Evolutionary conservation across 2,113 vertebrate genomes (phyloP).

Genomic region (Boleophthalmus pectinirostris): DNA sequence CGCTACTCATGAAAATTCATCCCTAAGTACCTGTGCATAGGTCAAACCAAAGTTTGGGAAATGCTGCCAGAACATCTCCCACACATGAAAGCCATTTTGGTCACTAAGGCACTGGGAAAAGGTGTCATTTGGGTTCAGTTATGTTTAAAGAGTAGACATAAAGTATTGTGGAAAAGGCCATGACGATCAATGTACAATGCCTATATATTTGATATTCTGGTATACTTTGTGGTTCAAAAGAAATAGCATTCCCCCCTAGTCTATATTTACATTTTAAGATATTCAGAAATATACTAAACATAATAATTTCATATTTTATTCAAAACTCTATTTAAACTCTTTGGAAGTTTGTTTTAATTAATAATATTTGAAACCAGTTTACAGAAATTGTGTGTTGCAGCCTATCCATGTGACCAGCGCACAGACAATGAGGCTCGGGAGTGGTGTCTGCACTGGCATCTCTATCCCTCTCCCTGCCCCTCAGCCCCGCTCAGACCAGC

Average conservation of each 20-base stretch:
- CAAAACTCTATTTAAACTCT: too few relatives aligned
- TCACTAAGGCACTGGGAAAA: conserved; percentile 32
- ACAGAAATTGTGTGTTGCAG: conserved; percentile 2
- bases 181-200: not conserved
- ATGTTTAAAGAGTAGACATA: not conserved
- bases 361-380: not conserved
- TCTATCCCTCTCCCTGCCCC: conserved; percentile 30
- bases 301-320: too few relatives aligned
- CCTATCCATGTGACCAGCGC: not conserved
- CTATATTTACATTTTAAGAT: too few relatives aligned
- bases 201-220: not conserved
- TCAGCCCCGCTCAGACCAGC: conserved; percentile 60
- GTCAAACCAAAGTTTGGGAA: conserved; percentile 67
- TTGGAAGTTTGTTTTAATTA: too few relatives aligned
- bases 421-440: conserved; percentile 61
- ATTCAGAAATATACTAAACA: too few relatives aligned
- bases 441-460: conserved; percentile 46
- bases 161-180: not conserved
- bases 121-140: conserved; percentile 61
- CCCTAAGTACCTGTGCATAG: conserved; percentile 69
- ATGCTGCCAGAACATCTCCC: conserved; percentile 63
- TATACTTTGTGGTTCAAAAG: too few relatives aligned
- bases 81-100: conserved; percentile 59
- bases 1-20: conserved; percentile 73
- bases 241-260: too few relatives aligned